Percentiles rank a stretch among this genome's conserved stretches.
These are phyloP conservation scores for Nerophis lumbriciformis DNA, from an alignment of 2,113 vertebrate genomes.

Conservation along the genomic window DNA sequence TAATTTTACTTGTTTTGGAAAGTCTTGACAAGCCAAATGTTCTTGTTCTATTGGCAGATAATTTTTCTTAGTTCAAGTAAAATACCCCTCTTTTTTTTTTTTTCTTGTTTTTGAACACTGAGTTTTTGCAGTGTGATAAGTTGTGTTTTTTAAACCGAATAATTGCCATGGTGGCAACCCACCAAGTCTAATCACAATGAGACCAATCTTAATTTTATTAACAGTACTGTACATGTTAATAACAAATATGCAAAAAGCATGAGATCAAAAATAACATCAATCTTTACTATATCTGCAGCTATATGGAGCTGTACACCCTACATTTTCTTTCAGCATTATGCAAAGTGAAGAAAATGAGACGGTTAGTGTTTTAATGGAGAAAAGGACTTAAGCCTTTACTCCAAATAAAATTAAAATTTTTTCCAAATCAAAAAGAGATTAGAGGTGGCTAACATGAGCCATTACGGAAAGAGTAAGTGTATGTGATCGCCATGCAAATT, in stretches of 20 bases:
- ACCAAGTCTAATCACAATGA: background rate
- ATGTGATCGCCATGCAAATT: conserved; percentile 15
- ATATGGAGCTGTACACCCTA: no score
- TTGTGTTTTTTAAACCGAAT: background rate
- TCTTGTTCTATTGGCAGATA: no score
- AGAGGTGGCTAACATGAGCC: background rate
- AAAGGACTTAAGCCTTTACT: background rate
- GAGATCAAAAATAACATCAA: background rate
- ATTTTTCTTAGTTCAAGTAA: no score
- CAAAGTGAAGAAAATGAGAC: background rate
- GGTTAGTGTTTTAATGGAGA: background rate
- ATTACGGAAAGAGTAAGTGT: background rate
- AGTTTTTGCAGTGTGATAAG: no score
- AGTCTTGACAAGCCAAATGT: no score
- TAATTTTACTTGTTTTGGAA: no score
- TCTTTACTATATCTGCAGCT: no score
- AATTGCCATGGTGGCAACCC: background rate
- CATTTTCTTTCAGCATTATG: background rate
- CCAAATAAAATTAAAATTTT: background rate
- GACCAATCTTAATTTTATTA: background rate
- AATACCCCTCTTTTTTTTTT: no score
- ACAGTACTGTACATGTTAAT: background rate
- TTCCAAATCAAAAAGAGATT: background rate
- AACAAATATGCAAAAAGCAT: background rate
- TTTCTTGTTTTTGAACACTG: no score